These are phyloP conservation scores for Leptopilina boulardi DNA, from an alignment of 1,140 invertebrate species.

Conservation along the genomic window DNA sequence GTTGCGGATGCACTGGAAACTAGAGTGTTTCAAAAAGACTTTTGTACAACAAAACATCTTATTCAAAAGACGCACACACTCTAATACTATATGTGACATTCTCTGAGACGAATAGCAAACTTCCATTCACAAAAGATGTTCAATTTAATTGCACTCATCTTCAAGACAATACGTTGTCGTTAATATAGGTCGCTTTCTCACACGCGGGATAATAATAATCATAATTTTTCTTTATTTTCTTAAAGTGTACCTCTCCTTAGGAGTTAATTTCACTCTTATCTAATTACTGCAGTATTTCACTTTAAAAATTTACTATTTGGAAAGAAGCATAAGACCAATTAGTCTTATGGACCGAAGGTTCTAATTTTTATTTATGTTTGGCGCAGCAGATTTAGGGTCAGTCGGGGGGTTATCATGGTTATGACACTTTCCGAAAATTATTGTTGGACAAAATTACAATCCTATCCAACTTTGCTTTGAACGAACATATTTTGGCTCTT, in stretches of 20 bases:
- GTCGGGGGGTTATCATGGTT: no score
- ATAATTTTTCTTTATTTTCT: not conserved
- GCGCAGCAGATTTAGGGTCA: no score
- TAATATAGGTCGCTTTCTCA: not conserved
- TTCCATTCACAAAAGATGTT: slow-evolving; percentile 15
- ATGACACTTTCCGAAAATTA: no score
- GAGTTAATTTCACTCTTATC: no score
- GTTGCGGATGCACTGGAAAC: not conserved
- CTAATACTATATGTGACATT: not conserved
- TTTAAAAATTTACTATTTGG: no score
- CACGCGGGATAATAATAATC: not conserved
- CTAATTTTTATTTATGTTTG: no score
- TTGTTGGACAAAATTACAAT: no score
- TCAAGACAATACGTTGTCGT: not conserved
- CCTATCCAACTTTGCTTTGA: no score
- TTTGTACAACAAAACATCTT: slow-evolving; percentile 10
- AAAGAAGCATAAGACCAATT: no score
- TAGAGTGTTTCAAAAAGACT: slow-evolving; percentile 10
- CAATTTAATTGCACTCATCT: slow-evolving; percentile 20
- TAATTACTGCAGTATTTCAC: no score
- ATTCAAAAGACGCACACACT: not conserved
- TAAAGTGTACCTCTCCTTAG: not conserved
- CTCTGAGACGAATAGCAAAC: slow-evolving; percentile 11
- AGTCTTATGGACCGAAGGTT: no score
- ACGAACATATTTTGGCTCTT: no score